These are phyloP conservation scores for Phylloscopus trochiloides DNA, from an alignment of 2,113 vertebrate species.

Conservation along the genomic window DNA sequence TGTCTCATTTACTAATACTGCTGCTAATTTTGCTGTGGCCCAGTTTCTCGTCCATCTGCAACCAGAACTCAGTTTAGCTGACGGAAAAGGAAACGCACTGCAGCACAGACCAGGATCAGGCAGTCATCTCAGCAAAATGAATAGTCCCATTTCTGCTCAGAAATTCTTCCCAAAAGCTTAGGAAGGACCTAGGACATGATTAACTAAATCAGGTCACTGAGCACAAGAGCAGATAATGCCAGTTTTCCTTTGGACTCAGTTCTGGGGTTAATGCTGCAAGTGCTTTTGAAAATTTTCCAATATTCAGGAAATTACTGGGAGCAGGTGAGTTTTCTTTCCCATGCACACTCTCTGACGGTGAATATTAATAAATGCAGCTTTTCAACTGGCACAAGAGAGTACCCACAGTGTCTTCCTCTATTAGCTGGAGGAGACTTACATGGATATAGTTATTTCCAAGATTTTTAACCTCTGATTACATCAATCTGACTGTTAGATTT, in stretches of 20 bases:
- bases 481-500: background rate
- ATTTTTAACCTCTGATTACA: background rate
- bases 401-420: background rate
- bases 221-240: background rate
- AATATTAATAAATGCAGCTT: background rate
- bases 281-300: background rate
- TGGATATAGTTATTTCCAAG: background rate
- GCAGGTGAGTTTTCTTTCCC: background rate
- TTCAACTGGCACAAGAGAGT: background rate
- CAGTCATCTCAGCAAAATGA: background rate
- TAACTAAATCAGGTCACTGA: background rate
- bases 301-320: background rate
- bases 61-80: background rate
- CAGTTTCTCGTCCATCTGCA: background rate
- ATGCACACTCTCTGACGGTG: background rate
- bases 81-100: background rate
- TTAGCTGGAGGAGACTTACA: background rate
- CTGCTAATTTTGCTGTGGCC: background rate
- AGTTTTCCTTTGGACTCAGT: background rate
- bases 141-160: background rate
- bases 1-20: background rate
- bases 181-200: background rate
- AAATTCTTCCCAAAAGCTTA: background rate
- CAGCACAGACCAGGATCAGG: background rate
- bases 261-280: background rate